phyloP scores from a whole-genome alignment of 2,113 vertebrate genomes.

The Catharus minimus region DNA sequence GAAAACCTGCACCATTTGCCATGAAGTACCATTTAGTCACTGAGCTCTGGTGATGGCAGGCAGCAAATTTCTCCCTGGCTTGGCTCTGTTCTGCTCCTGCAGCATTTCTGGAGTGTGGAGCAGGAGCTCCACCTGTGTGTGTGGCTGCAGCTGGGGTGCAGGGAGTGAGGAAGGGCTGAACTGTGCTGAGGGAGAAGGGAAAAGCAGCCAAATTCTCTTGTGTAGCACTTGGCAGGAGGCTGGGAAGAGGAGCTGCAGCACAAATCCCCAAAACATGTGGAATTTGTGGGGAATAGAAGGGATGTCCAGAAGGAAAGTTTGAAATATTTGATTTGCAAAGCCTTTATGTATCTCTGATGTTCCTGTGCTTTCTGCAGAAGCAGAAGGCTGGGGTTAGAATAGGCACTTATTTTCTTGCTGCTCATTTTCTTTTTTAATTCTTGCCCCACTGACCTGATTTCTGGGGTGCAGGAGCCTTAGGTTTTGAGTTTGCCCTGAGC shows the following conservation, averaged over 20 bases:
- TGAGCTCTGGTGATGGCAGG: neutral
- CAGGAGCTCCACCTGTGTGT: conserved; percentile 41
- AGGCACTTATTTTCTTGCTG: conserved; percentile 7
- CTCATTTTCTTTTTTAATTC: neutral
- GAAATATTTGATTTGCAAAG: neutral
- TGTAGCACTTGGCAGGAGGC: neutral
- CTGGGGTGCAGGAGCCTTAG: neutral
- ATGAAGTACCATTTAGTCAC: neutral
- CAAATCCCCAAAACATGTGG: accelerated
- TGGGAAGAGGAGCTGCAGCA: neutral
- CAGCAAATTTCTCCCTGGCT: neutral
- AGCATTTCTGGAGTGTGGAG: neutral
- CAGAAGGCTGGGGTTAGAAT: neutral
- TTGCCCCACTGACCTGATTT: neutral
- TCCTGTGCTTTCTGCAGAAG: neutral
- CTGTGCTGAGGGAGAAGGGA: neutral
- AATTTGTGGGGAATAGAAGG: neutral
- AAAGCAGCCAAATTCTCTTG: neutral
- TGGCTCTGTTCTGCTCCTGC: neutral
- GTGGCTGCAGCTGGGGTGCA: neutral
- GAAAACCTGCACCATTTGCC: neutral
- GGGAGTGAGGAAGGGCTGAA: neutral
- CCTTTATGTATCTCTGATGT: neutral
- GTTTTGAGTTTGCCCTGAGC: neutral
- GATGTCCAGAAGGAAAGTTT: neutral